A percentile compares a stretch with the other conserved stretches of the same genome.
These are phyloP conservation scores for Acanthisitta chloris DNA, from an alignment of 2,113 vertebrate genomes.

Conservation along the genomic window DNA sequence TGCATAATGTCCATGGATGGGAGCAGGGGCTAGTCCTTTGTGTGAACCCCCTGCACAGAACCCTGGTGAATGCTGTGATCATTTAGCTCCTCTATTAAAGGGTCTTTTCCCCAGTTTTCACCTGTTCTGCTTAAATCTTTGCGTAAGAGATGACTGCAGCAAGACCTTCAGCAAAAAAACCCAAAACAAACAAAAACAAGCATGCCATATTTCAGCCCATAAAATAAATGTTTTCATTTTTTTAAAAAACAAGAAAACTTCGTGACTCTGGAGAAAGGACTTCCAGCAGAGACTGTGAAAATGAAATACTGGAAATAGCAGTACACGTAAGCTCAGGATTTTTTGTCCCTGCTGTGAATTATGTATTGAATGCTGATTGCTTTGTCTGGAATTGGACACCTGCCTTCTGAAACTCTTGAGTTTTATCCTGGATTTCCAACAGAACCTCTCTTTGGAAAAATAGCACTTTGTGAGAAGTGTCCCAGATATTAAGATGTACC, in stretches of 20 bases:
- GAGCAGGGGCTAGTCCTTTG: neutral
- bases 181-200: neutral
- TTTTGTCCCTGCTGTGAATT: conserved; percentile 50
- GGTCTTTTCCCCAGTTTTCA: neutral
- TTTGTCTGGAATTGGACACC: conserved; percentile 5
- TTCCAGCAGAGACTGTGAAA: conserved; percentile 43
- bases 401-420: neutral
- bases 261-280: neutral
- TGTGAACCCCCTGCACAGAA: neutral
- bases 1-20: neutral
- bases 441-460: neutral
- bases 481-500: neutral
- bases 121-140: neutral
- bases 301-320: conserved; percentile 37
- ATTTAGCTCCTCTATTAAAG: neutral
- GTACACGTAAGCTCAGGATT: neutral
- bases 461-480: neutral
- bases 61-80: neutral
- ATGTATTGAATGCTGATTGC: conserved; percentile 42
- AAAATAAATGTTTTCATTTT: conserved; percentile 1
- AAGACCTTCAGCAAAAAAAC: neutral
- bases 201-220: neutral
- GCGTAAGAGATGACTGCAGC: neutral
- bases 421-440: neutral
- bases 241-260: conserved; percentile 18